A percentile compares a stretch with the other conserved stretches of the same genome.
These are phyloP conservation scores for Coleophora deauratella DNA, from an alignment of 2,888 invertebrate genomes.

Conservation along the genomic window DNA sequence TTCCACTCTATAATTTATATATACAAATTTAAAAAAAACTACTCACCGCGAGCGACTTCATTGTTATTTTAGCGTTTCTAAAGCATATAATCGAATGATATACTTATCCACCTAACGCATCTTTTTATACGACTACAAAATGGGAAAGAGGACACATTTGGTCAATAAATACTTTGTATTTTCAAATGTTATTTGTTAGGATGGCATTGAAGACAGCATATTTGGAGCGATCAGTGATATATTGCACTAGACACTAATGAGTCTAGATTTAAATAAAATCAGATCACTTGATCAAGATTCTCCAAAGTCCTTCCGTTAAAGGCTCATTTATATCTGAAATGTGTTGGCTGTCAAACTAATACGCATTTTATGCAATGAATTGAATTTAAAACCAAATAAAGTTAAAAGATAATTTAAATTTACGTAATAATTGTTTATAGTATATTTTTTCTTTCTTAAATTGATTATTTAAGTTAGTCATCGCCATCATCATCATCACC, in stretches of 20 bases:
- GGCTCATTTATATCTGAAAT: constrained; percentile 6
- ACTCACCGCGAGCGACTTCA: constrained; percentile 58
- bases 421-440: too few relatives aligned
- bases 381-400: too few relatives aligned
- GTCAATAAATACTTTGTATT: constrained; percentile 35
- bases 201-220: constrained; percentile 48
- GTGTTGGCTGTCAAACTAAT: too few relatives aligned
- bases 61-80: constrained; percentile 33
- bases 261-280: constrained; percentile 15
- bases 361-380: too few relatives aligned
- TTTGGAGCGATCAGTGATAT: constrained; percentile 49
- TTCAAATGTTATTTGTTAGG: constrained; percentile 60
- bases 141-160: constrained; percentile 57
- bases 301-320: constrained; percentile 13
- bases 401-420: too few relatives aligned
- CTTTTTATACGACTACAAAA: constrained; percentile 59
- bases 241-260: constrained; percentile 40
- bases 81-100: constrained; percentile 45
- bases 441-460: too few relatives aligned
- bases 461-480: too few relatives aligned
- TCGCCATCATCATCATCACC: too few relatives aligned
- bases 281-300: constrained; percentile 21
- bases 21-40: too few relatives aligned
- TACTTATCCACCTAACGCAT: constrained; percentile 30
- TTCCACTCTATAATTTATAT: too few relatives aligned